Evolutionary conservation across 2,888 invertebrate species (phyloP).

Genomic region (Drosophila anomelani): DNA sequence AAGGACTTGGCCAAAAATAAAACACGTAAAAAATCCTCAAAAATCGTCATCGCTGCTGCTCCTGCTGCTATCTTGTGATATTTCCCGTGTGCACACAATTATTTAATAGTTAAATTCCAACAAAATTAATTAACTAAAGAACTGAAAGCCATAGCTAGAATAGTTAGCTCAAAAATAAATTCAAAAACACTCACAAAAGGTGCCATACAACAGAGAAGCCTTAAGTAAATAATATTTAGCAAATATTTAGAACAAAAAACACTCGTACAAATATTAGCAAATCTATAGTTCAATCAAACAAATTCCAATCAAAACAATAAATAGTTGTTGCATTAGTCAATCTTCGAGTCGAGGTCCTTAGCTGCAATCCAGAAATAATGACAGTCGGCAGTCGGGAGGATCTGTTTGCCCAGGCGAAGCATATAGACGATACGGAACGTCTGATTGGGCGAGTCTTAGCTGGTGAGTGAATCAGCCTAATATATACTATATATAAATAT

Average conservation of each 20-base stretch:
- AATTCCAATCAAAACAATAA: conserved; percentile 34
- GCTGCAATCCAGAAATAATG: conserved; percentile 67
- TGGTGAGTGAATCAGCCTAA: conserved; percentile 69
- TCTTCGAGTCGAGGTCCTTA: conserved; percentile 1
- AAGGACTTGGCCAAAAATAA: conserved; percentile 83
- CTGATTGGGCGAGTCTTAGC: conserved; percentile 84
- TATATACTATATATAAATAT: not conserved
- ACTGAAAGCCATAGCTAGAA: conserved; percentile 47
- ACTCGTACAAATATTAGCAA: conserved; percentile 28
- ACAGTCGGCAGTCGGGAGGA: conserved; percentile 84
- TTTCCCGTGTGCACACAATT: conserved; percentile 38
- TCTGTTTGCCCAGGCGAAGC: conserved; percentile 82
- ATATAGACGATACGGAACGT: conserved; percentile 83
- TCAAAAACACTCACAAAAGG: conserved; percentile 45
- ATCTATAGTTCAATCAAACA: conserved; percentile 35
- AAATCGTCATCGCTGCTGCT: conserved; percentile 17
- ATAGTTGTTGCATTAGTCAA: conserved; percentile 16
- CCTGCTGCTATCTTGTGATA: conserved; percentile 73
- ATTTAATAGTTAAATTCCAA: conserved; percentile 22
- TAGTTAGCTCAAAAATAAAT: conserved; percentile 39
- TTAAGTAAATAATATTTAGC: conserved; percentile 20
- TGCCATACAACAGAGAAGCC: conserved; percentile 57
- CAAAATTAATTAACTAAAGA: conserved; percentile 28
- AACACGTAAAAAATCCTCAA: conserved; percentile 79
- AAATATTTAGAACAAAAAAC: conserved; percentile 3